phyloP scores from a whole-genome alignment of 2,888 invertebrate species.

The Hemithea aestivaria region DNA sequence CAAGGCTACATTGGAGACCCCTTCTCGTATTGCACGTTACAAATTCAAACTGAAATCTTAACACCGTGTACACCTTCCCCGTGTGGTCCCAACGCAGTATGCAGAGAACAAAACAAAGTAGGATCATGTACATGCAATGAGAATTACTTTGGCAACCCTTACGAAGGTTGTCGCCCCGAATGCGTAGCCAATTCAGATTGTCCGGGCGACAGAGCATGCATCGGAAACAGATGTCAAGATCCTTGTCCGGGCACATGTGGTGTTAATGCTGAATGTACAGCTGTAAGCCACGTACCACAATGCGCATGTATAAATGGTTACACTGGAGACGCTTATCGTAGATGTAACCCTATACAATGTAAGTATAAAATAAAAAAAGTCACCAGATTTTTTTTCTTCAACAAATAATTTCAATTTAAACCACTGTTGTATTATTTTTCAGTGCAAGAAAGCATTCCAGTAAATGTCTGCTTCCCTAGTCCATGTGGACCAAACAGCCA shows the following conservation, averaged over 20 bases:
- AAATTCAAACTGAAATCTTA: conserved; percentile 68
- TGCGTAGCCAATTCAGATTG: conserved; percentile 86
- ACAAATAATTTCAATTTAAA: neutral
- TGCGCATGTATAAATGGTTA: conserved; percentile 83
- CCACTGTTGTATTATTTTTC: conserved; percentile 30
- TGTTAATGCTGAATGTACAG: conserved; percentile 84
- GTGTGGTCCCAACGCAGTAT: conserved; percentile 85
- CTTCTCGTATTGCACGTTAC: conserved; percentile 77
- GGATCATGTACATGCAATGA: conserved; percentile 85
- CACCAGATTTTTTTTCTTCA: too few relatives aligned
- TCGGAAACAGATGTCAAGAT: conserved; percentile 85
- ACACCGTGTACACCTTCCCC: conserved; percentile 84
- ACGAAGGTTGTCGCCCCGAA: conserved; percentile 87
- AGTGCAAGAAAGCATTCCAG: conserved; percentile 64
- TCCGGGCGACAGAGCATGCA: conserved; percentile 84
- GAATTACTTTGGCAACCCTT: conserved; percentile 87
- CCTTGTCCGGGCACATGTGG: conserved; percentile 89
- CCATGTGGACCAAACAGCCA: conserved; percentile 82
- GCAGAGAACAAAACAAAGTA: conserved; percentile 82
- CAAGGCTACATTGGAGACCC: conserved; percentile 82
- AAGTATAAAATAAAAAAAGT: conserved; percentile 36
- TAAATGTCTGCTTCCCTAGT: conserved; percentile 75
- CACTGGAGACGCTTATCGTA: conserved; percentile 80
- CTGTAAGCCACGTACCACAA: conserved; percentile 84
- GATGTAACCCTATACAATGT: conserved; percentile 66